Conservation (phyloP, 2,888 invertebrate species). For the Unio delphinus region DNA sequence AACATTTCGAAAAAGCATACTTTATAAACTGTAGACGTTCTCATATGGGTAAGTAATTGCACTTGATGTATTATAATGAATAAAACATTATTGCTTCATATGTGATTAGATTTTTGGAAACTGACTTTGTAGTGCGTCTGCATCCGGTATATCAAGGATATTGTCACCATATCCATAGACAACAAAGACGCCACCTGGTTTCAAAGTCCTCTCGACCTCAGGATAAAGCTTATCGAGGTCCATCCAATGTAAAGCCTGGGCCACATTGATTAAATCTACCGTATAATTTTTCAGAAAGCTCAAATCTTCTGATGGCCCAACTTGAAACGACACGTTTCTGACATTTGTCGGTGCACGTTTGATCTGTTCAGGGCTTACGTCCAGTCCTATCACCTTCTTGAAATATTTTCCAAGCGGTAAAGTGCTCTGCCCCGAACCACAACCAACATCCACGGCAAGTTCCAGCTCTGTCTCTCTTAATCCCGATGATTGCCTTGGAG, state of each 20-base stretch:
- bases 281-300: constrained; percentile 45
- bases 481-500: constrained; percentile 20
- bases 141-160: constrained; percentile 32
- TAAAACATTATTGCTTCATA: too few relatives aligned
- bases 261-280: constrained; percentile 70
- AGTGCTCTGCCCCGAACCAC: constrained; percentile 74
- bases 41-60: too few relatives aligned
- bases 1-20: too few relatives aligned
- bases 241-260: constrained; percentile 73
- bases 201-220: constrained; percentile 71
- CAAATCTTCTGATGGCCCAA: constrained; percentile 70
- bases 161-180: constrained; percentile 54
- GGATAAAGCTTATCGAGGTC: constrained; percentile 70
- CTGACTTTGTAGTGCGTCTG: constrained; percentile 21
- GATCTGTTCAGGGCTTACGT: constrained; percentile 72
- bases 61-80: too few relatives aligned
- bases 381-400: constrained; percentile 71
- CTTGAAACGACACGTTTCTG: constrained; percentile 55
- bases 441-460: constrained; percentile 73
- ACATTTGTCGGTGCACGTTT: constrained; percentile 61
- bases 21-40: too few relatives aligned
- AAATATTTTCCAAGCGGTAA: constrained; percentile 71
- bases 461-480: constrained; percentile 21
- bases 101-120: too few relatives aligned
- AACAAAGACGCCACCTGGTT: constrained; percentile 70